Conservation (phyloP, 1,140 invertebrate genomes). For the Microvelia longipes region DNA sequence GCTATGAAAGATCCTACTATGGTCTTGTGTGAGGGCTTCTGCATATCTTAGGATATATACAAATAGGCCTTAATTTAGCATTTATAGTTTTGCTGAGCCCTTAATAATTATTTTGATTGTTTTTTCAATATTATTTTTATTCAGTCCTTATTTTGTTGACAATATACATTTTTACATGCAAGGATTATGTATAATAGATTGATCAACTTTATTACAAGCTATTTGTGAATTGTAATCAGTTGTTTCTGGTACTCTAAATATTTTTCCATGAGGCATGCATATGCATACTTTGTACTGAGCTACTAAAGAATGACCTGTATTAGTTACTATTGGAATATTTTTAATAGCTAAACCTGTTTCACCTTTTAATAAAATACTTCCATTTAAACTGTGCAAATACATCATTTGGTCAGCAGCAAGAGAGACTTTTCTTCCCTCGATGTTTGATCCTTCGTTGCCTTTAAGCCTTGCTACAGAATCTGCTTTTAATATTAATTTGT, state of each 20-base stretch:
- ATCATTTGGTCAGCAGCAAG: constrained; percentile 65
- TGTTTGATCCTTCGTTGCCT: constrained; percentile 30
- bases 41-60: too few relatives aligned
- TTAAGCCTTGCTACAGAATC: constrained; percentile 25
- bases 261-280: constrained; percentile 68
- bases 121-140: too few relatives aligned
- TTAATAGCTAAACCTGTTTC: constrained; percentile 47
- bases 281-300: constrained; percentile 71
- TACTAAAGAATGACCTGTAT: constrained; percentile 40
- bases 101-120: too few relatives aligned
- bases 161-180: constrained; percentile 45
- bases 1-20: too few relatives aligned
- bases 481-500: constrained; percentile 47
- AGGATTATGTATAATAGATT: constrained; percentile 44
- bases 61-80: too few relatives aligned
- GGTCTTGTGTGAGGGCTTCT: too few relatives aligned
- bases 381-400: constrained; percentile 58
- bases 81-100: too few relatives aligned
- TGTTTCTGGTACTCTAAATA: constrained; percentile 57
- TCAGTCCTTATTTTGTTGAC: too few relatives aligned
- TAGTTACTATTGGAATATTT: constrained; percentile 44
- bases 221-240: constrained; percentile 30
- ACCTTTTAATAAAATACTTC: constrained; percentile 51
- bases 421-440: constrained; percentile 42
- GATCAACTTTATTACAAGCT: constrained; percentile 20